Evolutionary conservation across 2,797 vertebrate genomes (phyloP).

Genomic region (Acanthurus leucopareius): DNA sequence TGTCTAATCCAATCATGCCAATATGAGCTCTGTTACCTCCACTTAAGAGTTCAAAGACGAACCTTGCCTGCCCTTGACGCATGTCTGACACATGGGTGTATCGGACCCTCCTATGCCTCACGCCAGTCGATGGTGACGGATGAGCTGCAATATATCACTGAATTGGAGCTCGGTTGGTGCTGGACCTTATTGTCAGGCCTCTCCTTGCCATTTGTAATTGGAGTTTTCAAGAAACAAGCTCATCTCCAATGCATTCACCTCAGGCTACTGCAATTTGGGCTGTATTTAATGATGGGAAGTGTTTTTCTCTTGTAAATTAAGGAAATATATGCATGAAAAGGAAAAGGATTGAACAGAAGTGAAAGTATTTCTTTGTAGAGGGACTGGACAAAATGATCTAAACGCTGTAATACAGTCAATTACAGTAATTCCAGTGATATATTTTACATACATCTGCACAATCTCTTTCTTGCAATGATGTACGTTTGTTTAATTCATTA

Average conservation of each 20-base stretch:
- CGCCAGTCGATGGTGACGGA: conserved; percentile 55
- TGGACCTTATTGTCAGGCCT: conserved; percentile 21
- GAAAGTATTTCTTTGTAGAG: not conserved
- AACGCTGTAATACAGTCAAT: not conserved
- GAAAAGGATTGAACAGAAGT: not conserved
- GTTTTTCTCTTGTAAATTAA: not conserved
- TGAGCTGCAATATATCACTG: conserved; percentile 57
- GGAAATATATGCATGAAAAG: too few species aligned
- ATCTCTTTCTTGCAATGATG: too few species aligned
- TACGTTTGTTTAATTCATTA: not conserved
- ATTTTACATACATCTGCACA: not conserved
- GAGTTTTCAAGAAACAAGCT: conserved; percentile 30
- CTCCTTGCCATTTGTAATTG: conserved; percentile 27
- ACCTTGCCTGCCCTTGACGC: conserved; percentile 38
- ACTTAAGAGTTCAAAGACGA: conserved; percentile 63
- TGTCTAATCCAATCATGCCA: conserved; percentile 51
- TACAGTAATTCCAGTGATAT: too few species aligned
- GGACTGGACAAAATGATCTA: not conserved
- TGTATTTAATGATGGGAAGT: not conserved
- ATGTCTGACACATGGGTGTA: conserved; percentile 53
- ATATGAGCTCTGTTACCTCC: conserved; percentile 59
- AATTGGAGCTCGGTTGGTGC: conserved; percentile 25
- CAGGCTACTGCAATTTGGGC: not conserved
- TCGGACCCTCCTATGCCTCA: conserved; percentile 17
- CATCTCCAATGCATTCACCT: conserved; percentile 5